Base-by-base conservation (phyloP, 1,140 invertebrate genomes). In the Bombus soroeensis region DNA sequence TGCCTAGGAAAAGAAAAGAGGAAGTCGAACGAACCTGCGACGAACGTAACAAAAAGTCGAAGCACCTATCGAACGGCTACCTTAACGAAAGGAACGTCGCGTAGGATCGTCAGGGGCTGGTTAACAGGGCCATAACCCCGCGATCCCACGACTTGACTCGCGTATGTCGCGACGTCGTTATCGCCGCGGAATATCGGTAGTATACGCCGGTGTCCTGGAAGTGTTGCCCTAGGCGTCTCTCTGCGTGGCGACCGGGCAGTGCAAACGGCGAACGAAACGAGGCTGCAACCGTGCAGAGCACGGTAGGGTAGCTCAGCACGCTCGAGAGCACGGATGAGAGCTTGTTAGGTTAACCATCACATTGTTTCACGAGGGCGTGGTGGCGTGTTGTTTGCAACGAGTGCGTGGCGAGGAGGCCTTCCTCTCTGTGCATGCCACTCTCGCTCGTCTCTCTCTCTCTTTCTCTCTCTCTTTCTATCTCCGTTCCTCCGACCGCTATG, bases 301-400 rank as follows among this genome's bases (percentile, higher is more conserved):
- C 83, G 81, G 88, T 89, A 86, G 89, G 84, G 73, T 91, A 80
- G 75, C 57, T 43, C 87, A 39, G 85, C 81, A 85, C 71, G 86
- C 77, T 76, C 47, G 41, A n/a, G 62, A 72, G 76, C 77, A 85
- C 84, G 84, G 87, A 91, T 89, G 89, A 91, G 88, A 89, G 90
- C 91, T 92, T 92, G 90, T 92, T 92, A 92, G 83, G 89, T 89
- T 91, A 92, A 92, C 89, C 91, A 92, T 92, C 87, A 92, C 89
- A 92, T 92, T 92, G 91, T 92, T 92, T 91, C 84, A 78, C 86
- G 83, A 89, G 88, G 91, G 90, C 90, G 89, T 91, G 89, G 87
- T 86, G 89, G 41, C 39, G 83, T 71, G 90, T 86, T 83, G 76
- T 84, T 83, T 57, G 81, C 81, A 68, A 81, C 76, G 83, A 83